Percentiles rank a stretch among this genome's conserved stretches.
Conservation (phyloP, 2,888 invertebrate genomes). For the Harpalus rubripes region DNA sequence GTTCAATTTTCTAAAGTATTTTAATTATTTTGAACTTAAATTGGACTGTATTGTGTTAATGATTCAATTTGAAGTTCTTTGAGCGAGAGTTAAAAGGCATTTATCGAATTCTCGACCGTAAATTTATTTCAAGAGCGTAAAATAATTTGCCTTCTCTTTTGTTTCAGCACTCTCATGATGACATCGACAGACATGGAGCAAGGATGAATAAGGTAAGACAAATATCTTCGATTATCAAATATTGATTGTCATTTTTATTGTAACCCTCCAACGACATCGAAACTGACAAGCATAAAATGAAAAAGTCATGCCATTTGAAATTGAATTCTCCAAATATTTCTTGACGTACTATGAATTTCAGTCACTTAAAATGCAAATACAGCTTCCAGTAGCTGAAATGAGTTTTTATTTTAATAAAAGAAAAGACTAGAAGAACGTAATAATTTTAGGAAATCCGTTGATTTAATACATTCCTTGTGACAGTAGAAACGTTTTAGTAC, state of each 20-base stretch:
- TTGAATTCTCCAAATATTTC: constrained; percentile 24
- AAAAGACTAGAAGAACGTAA: background rate
- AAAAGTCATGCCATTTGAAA: constrained; percentile 11
- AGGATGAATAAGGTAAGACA: constrained; percentile 77
- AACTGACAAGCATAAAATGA: constrained; percentile 17
- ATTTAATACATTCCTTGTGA: background rate
- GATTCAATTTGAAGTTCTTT: no score
- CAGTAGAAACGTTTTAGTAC: background rate
- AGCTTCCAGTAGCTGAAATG: background rate
- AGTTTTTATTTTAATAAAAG: background rate
- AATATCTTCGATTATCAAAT: constrained; percentile 31
- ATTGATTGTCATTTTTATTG: constrained; percentile 35
- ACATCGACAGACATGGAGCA: constrained; percentile 76
- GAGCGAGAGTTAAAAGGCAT: background rate
- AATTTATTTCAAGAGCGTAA: constrained; percentile 9
- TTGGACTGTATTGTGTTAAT: no score
- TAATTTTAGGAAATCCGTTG: background rate
- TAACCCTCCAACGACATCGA: background rate
- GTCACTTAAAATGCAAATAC: background rate
- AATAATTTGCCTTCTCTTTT: constrained; percentile 71
- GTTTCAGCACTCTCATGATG: constrained; percentile 79
- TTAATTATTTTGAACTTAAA: no score
- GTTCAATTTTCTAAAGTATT: no score
- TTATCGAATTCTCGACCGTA: background rate
- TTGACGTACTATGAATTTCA: background rate